phyloP scores from a whole-genome alignment of 2,797 vertebrate species.

The Notoglanidium macrostoma region DNA sequence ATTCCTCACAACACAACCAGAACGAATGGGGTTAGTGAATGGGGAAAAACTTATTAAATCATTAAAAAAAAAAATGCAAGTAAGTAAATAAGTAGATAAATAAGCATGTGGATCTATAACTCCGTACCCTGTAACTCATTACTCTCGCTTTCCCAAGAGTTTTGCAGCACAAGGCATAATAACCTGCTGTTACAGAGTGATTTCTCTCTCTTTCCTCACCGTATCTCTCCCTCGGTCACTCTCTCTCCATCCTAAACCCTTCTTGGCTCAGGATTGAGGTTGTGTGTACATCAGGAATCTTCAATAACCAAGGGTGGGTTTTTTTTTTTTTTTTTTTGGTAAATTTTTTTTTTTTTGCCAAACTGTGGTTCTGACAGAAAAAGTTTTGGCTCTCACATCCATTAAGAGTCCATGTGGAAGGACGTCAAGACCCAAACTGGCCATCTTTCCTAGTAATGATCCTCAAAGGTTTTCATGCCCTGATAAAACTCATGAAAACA shows the following conservation, averaged over 20 bases:
- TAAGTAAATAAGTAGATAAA: not conserved
- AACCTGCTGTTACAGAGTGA: not conserved
- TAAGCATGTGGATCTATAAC: no score
- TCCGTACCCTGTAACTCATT: no score
- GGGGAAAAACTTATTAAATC: not conserved
- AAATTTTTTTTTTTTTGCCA: not conserved
- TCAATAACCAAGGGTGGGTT: slow-evolving; percentile 29
- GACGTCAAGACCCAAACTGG: slow-evolving; percentile 21
- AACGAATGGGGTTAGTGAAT: not conserved
- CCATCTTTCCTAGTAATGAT: slow-evolving; percentile 13
- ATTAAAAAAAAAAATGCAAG: not conserved
- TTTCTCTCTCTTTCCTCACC: slow-evolving; percentile 26
- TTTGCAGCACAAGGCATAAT: not conserved
- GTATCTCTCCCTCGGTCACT: not conserved
- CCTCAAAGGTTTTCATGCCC: not conserved
- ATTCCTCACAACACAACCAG: slow-evolving; percentile 3
- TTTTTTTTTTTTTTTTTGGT: not conserved
- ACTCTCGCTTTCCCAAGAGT: not conserved
- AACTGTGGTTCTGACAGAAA: slow-evolving; percentile 49
- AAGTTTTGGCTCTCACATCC: slow-evolving; percentile 29
- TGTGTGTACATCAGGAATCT: slow-evolving; percentile 43
- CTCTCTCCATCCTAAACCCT: slow-evolving; percentile 45
- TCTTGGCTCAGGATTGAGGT: slow-evolving; percentile 31
- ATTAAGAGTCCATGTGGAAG: slow-evolving; percentile 19
- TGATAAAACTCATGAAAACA: not conserved